Conservation (phyloP, 2,888 invertebrate species). For the Chironomus riparius region DNA sequence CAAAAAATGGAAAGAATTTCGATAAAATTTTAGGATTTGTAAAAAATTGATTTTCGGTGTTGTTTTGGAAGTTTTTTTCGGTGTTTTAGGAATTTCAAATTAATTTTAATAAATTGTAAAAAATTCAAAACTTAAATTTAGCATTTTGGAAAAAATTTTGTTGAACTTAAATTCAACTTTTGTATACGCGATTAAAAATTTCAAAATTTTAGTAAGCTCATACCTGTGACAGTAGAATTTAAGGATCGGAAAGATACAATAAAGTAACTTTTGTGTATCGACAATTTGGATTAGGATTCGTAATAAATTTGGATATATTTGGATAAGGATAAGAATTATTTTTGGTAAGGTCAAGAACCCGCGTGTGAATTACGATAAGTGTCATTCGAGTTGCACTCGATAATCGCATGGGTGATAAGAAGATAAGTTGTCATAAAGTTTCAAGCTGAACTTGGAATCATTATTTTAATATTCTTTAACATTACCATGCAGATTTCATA, state of each 20-base stretch:
- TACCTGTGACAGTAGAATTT: slow-evolving; percentile 6
- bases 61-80: no score
- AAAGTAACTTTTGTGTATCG: neutral
- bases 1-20: neutral
- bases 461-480: no score
- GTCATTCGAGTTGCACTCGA: slow-evolving; percentile 5
- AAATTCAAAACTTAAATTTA: no score
- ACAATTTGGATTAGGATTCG: neutral
- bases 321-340: neutral
- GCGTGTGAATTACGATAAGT: neutral
- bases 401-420: neutral
- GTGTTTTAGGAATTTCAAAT: no score
- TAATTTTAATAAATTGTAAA: neutral
- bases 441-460: no score
- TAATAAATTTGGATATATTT: neutral
- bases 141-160: no score
- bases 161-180: no score
- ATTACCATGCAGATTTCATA: no score
- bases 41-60: no score
- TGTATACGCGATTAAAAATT: no score
- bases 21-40: neutral
- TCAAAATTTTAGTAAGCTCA: neutral
- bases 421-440: no score
- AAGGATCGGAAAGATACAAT: neutral
- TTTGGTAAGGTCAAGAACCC: no score